Percentiles rank a stretch among this genome's conserved stretches.
These are phyloP conservation scores for Odontomachus brunneus DNA, from an alignment of 1,140 invertebrate species.

Conservation along the genomic window DNA sequence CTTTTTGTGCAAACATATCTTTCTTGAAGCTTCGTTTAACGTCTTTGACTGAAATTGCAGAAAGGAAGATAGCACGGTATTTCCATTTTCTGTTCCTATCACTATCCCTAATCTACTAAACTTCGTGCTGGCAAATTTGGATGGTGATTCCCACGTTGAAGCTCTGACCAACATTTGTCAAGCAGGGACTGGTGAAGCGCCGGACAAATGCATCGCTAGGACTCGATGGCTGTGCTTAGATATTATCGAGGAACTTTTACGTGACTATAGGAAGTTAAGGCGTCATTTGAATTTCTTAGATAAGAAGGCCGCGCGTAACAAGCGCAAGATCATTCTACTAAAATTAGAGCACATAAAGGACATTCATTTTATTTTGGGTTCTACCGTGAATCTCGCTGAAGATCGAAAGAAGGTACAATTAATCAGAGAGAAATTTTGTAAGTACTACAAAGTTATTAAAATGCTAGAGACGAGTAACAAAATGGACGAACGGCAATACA, in stretches of 20 bases:
- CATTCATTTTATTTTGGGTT: slow-evolving; percentile 80
- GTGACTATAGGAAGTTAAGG: slow-evolving; percentile 74
- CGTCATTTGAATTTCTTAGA: slow-evolving; percentile 64
- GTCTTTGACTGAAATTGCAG: slow-evolving; percentile 82
- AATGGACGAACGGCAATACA: slow-evolving; percentile 24
- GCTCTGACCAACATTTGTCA: slow-evolving; percentile 83
- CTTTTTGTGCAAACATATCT: not conserved
- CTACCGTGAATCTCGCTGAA: slow-evolving; percentile 74
- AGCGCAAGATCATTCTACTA: slow-evolving; percentile 74
- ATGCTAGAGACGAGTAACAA: slow-evolving; percentile 50
- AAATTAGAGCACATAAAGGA: slow-evolving; percentile 81
- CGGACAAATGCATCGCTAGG: slow-evolving; percentile 79
- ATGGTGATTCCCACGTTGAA: slow-evolving; percentile 81
- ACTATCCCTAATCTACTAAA: slow-evolving; percentile 89
- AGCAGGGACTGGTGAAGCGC: slow-evolving; percentile 74
- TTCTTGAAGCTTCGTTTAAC: not conserved
- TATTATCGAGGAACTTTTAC: slow-evolving; percentile 78
- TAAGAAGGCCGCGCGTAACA: slow-evolving; percentile 63
- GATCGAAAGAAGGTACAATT: slow-evolving; percentile 71
- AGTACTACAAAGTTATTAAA: slow-evolving; percentile 71
- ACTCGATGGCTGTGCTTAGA: slow-evolving; percentile 81
- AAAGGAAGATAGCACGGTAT: slow-evolving; percentile 91
- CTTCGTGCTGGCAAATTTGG: slow-evolving; percentile 90
- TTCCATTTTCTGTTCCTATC: slow-evolving; percentile 87
- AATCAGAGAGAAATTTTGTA: slow-evolving; percentile 74